A percentile compares a stretch with the other conserved stretches of the same genome.
phyloP scores from a whole-genome alignment of 2,113 vertebrate genomes.

The Macrotis lagotis region DNA sequence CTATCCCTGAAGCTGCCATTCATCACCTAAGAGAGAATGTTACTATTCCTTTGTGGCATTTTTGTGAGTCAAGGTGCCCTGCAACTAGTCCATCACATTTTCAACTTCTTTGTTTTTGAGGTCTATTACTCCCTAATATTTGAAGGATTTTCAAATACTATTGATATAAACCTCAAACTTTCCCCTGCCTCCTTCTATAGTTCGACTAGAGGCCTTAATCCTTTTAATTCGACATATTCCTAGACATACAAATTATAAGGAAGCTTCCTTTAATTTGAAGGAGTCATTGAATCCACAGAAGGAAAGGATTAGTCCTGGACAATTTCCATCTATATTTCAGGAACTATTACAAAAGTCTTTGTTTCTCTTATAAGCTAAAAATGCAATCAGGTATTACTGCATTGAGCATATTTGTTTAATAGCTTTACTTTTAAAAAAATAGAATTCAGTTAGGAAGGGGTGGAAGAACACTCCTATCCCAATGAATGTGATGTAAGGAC shows the following conservation, averaged over 20 bases:
- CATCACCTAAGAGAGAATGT: not conserved
- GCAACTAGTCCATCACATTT: not conserved
- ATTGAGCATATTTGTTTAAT: not conserved
- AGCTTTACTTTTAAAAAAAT: not conserved
- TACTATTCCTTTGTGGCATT: not conserved
- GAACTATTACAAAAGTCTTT: not conserved
- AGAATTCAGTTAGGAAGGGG: not conserved
- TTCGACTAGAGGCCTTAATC: not conserved
- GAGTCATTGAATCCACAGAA: not conserved
- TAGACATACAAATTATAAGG: not conserved
- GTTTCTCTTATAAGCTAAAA: not conserved
- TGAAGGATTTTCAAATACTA: not conserved
- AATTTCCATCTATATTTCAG: not conserved
- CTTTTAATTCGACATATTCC: not conserved
- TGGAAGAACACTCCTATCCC: not conserved
- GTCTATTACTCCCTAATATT: not conserved
- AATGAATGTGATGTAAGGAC: not conserved
- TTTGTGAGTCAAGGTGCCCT: not conserved
- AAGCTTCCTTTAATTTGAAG: not conserved
- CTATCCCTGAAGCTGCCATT: not conserved
- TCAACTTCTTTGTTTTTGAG: not conserved
- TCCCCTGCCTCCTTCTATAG: not conserved
- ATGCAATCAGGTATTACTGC: not conserved
- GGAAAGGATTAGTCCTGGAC: not conserved
- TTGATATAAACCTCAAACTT: not conserved